Evolutionary conservation across 2,113 vertebrate species (phyloP), one percentile per base, ranked within the genome.

Genomic region (Xerus inauris): DNA sequence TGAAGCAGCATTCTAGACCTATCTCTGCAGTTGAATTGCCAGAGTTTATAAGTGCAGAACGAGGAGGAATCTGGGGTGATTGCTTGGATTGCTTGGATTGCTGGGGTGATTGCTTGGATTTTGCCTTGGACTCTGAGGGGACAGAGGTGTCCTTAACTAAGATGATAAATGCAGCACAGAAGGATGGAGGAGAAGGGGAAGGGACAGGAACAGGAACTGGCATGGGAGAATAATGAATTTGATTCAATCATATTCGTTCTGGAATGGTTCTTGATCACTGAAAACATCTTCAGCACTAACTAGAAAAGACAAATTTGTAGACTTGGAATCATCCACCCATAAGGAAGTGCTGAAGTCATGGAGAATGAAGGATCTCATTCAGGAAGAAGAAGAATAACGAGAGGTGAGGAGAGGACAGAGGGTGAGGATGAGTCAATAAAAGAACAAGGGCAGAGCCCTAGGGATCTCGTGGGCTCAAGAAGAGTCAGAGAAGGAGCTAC

Each of bases 341-440:
- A 57, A 82, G 82, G 62, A 62, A 93, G 42, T 10, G 6, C 3
- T 86, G 75, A 86, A 85, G 80, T 93, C 89, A 75, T 11, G 38
- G 64, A 42, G 73, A 65, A 57, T 26, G 57, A 91, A 76, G 40
- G 42, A 87, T 30, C 80, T 95, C 69, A 54, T 28, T 47, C 40
- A 83, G 42, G 45, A 93, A 96, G 64, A 79, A 80, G 24, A 64
- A 86, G 75, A 87, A 76, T 32, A 7, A 40, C 83, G 79, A 85
- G 79, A 81, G 38, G 20, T 28, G 40, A 86, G 83, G 17, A 64
- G 32, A 87, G 3, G 65, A 79, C 45, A 82, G 11, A 32, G 7
- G 32, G 26, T 35, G 28, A 71, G 8, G 54, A 65, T 40, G 45
- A 45, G 59, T 75, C 76, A 69, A 4, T 49, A 20, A 45, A 47